These are phyloP conservation scores for Okapia johnstoni DNA, from an alignment of 2,113 vertebrate genomes.

Conservation along the genomic window DNA sequence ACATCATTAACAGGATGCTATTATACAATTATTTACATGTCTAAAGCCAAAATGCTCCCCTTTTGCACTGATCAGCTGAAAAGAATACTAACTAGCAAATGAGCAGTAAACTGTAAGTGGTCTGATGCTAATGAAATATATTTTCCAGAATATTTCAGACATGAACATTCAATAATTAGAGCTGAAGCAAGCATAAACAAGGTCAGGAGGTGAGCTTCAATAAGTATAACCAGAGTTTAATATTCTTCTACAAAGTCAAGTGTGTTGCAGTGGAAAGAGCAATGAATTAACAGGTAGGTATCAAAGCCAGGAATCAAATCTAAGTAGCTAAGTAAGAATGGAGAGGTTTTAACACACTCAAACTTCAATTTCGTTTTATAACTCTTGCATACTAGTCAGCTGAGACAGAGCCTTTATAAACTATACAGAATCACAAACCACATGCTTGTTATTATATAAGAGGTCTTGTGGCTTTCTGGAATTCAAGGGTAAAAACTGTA, in stretches of 20 bases:
- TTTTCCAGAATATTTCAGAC: background rate
- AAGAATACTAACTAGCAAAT: background rate
- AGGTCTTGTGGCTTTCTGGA: background rate
- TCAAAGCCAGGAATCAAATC: background rate
- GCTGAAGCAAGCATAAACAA: background rate
- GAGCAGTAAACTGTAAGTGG: background rate
- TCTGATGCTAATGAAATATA: background rate
- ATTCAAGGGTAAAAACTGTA: background rate
- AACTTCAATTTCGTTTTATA: background rate
- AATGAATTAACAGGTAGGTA: background rate
- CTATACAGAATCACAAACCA: background rate
- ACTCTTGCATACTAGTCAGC: background rate
- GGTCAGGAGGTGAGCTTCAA: background rate
- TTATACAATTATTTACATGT: background rate
- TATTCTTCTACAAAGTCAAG: constrained; percentile 4
- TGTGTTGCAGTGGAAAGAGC: background rate
- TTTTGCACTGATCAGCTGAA: background rate
- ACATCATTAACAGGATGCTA: background rate
- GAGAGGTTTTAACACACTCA: background rate
- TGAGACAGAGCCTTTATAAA: background rate
- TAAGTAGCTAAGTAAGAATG: background rate
- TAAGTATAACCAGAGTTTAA: background rate
- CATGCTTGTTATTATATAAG: background rate
- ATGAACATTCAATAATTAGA: background rate
- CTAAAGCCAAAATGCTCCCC: background rate